Conservation (phyloP, 2,888 invertebrate genomes). For the Dynastes maya region DNA sequence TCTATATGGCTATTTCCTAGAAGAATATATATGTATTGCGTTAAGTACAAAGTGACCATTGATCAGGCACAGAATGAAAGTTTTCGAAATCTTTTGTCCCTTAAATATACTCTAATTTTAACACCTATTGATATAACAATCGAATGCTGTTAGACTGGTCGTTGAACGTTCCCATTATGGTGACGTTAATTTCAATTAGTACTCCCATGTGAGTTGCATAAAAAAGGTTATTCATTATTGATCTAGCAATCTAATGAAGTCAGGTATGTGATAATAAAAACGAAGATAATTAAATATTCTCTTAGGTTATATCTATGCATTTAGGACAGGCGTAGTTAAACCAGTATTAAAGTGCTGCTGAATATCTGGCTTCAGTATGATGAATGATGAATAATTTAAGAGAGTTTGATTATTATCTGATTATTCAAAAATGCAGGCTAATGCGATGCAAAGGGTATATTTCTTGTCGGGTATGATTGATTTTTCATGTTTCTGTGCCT, state of each 20-base stretch:
- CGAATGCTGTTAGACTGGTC: background rate
- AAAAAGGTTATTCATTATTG: slow-evolving; percentile 6
- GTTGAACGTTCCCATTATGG: background rate
- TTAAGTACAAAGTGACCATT: background rate
- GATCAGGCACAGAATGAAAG: background rate
- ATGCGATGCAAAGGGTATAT: too few species aligned
- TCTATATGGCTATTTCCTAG: too few species aligned
- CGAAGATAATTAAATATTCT: background rate
- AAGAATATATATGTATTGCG: too few species aligned
- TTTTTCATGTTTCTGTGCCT: too few species aligned
- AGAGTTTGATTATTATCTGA: too few species aligned
- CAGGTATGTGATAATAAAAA: background rate
- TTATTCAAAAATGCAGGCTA: too few species aligned
- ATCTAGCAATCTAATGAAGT: background rate
- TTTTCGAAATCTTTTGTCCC: slow-evolving; percentile 3
- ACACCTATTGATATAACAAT: slow-evolving; percentile 7
- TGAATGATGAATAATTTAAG: too few species aligned
- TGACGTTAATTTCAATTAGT: slow-evolving; percentile 19
- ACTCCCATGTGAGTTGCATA: slow-evolving; percentile 2
- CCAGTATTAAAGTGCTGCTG: too few species aligned
- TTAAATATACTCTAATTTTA: slow-evolving; percentile 2
- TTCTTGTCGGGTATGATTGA: too few species aligned
- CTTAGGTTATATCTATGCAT: too few species aligned
- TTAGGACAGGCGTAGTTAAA: too few species aligned
- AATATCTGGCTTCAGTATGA: too few species aligned